Base-by-base conservation (phyloP, 1,140 invertebrate species). In the Elymnias hypermnestra region DNA sequence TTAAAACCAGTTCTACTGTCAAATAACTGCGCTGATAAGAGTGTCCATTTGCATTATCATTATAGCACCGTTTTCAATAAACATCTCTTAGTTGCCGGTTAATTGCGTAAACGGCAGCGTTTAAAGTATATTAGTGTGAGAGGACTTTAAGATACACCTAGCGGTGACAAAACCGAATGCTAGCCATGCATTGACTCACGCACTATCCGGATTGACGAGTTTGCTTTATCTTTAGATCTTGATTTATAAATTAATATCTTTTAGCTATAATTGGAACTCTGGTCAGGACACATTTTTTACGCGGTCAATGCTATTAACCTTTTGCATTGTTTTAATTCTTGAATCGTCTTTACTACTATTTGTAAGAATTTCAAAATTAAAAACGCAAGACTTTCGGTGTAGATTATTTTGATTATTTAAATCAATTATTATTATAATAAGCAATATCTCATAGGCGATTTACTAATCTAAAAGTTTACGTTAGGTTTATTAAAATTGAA, bases 241-340 rank as follows among this genome's bases (percentile, higher is more conserved):
- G 56, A 67, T 72, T 74, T 65, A 67, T 69, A 71, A 74, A 74
- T 78, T 69, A 62, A 71, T 73, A 64, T 67, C 62, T 51, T 68
- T 78, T 72, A 69, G 59, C 49, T 73, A 68, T 72, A 69, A 73
- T 78, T 66, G 65, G 56, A 63, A 53, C 53, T 52, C 47, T 41
- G 43, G 51, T 40, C 46, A 65, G 44, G n/a, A 18, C 58, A 53
- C 41, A 57, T 57, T 57, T 64, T 66, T 49, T 40, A 44, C 46
- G 46, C 15, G 44, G 31, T 54, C 53, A 63, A 52, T 63, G 60
- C 62, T 58, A 63, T 63, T 57, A 62, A 60, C 60, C 48, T 48
- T 33, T 35, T 55, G 35, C 13, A 14, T 25, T 36, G 33, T 36
- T 10, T 40, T 26, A 40, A 33, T 7, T 15, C 14, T 33, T 9